Evolutionary conservation across 2,888 invertebrate genomes (phyloP), one percentile per base, ranked within the genome.

Genomic region (Drosophila tripunctata): DNA sequence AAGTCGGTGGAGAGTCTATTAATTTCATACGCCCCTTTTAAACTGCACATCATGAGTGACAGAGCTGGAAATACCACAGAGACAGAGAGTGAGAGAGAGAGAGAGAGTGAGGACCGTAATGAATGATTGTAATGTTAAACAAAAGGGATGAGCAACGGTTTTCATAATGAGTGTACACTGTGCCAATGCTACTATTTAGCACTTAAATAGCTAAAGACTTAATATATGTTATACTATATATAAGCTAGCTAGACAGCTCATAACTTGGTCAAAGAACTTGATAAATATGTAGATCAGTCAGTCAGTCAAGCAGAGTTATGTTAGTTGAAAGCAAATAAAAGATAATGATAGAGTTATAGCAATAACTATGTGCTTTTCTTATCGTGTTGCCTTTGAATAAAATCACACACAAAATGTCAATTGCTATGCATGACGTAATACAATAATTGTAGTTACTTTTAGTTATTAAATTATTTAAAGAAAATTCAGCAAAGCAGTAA

Each of bases 21-120:
- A 83, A 83, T 83, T 86, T 78, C 54, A 63, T 71, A 83, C 83
- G 86, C 80, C 86, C 80, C 86, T 75, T 68, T 79, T 73, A 57
- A 70, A 57, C 57, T 36, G 62, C 45, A 31, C 66, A 71, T 52
- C 50, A 21, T 10, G 38, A 50, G 35, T n/a, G 33, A 44, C 56
- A 31, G 30, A 0, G 22, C 12, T 12, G 31, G 57, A 22, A 7
- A 50, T 24, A 33, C 12, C 10, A 5, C 0, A 22, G 7, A n/a
- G 27, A 21, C 1, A 10, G n/a, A 12, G 10, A 17, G 3, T n/a
- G 17, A 38, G 14, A 5, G 19, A 19, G 47, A 22, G 31, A 22
- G n/a, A 31, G 3, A n/a, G 40, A 38, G 38, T 21, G 40, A 38
- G 19, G 33, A n/a, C 38, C 36, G 36, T 15, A 44, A 52, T 62